Percentiles rank a stretch among this genome's conserved stretches.
These are phyloP conservation scores for Nyctibius grandis DNA, from an alignment of 2,797 vertebrate genomes.

Conservation along the genomic window DNA sequence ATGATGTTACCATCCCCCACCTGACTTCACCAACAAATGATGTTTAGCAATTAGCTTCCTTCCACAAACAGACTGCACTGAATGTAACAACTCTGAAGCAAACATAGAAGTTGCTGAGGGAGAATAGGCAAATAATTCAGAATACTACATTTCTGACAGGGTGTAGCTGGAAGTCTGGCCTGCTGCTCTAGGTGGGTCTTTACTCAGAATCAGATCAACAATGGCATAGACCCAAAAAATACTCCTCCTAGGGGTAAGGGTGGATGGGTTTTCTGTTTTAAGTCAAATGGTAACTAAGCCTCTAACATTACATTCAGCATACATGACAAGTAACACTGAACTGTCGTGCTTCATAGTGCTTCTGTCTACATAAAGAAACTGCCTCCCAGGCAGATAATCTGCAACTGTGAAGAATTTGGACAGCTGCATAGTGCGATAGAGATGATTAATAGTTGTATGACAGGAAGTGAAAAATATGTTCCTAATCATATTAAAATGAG, in stretches of 20 bases:
- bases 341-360: not conserved
- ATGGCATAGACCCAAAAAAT: not conserved
- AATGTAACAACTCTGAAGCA: not conserved
- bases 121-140: not conserved
- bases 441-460: not conserved
- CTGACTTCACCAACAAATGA: not conserved
- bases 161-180: not conserved
- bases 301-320: not conserved
- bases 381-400: not conserved
- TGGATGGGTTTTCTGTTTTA: not conserved
- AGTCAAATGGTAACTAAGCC: not conserved
- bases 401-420: not conserved
- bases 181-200: not conserved
- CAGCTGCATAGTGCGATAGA: not conserved
- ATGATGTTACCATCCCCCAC: not conserved
- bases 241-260: not conserved
- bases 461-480: constrained; percentile 33
- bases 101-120: not conserved
- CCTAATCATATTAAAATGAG: not conserved
- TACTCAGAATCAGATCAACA: not conserved
- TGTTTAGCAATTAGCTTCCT: constrained; percentile 27
- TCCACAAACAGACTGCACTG: not conserved
- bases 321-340: not conserved
- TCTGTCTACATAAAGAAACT: not conserved
- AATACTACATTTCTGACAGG: not conserved